These are phyloP conservation scores for Morus bassanus DNA, from an alignment of 2,797 vertebrate species.

Conservation along the genomic window DNA sequence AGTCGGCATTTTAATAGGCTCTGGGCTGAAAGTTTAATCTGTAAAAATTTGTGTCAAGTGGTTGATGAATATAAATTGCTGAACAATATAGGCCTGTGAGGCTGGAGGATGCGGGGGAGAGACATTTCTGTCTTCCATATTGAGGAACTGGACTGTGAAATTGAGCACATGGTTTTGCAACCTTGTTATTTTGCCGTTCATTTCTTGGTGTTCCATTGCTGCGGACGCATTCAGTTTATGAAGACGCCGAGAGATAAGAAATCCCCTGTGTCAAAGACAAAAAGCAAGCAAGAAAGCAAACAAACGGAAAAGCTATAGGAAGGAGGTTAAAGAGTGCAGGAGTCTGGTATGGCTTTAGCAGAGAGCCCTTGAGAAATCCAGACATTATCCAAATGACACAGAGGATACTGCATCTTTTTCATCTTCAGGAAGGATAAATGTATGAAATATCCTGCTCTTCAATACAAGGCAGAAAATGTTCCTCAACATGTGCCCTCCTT, in stretches of 20 bases:
- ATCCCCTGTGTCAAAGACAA: background rate
- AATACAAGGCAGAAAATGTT: background rate
- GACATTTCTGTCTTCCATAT: background rate
- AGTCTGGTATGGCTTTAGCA: background rate
- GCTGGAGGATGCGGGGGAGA: background rate
- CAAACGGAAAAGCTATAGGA: background rate
- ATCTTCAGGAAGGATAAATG: background rate
- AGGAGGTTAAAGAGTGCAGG: background rate
- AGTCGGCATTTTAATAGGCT: background rate
- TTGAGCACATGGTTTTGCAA: background rate
- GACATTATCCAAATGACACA: background rate
- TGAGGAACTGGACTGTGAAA: constrained; percentile 48
- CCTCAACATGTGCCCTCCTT: background rate
- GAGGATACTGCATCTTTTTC: background rate
- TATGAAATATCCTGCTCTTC: background rate
- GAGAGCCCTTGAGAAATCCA: background rate
- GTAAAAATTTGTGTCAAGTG: background rate
- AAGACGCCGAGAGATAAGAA: background rate
- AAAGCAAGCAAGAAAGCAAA: background rate
- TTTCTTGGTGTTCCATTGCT: background rate
- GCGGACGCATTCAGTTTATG: background rate
- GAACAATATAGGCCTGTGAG: background rate
- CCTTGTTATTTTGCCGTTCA: background rate
- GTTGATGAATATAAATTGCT: background rate
- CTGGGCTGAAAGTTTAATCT: background rate